Evolutionary conservation across 2,113 vertebrate genomes (phyloP).

Genomic region (Papio anubis): DNA sequence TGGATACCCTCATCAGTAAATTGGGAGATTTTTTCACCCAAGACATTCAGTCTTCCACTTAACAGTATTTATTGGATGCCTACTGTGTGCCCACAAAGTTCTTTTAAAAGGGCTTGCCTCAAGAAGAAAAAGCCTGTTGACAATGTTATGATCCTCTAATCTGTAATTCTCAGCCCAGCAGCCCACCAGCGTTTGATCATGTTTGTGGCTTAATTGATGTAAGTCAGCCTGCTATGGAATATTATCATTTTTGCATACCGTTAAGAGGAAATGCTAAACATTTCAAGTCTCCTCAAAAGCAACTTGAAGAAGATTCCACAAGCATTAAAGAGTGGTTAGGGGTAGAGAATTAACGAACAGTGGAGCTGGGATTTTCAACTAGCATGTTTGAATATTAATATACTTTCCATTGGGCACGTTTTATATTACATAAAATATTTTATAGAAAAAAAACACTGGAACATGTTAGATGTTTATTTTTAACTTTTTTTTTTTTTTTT

Average conservation of each 20-base stretch:
- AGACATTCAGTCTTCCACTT: neutral
- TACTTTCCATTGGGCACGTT: neutral
- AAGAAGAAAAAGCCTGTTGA: neutral
- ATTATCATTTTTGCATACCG: neutral
- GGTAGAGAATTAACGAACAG: constrained; percentile 14
- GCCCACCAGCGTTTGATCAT: neutral
- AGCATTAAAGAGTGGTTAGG: neutral
- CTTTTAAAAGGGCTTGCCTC: neutral
- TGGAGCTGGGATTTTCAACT: neutral
- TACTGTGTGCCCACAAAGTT: neutral
- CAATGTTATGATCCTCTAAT: neutral
- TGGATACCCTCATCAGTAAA: neutral
- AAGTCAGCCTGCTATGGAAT: neutral
- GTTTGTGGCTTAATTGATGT: neutral
- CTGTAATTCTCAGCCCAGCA: neutral
- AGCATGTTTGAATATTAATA: neutral
- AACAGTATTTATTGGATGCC: neutral
- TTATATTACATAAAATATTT: constrained; percentile 5
- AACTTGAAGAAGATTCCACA: neutral
- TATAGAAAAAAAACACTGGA: neutral
- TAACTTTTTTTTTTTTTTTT: neutral
- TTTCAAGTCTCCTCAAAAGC: constrained; percentile 30
- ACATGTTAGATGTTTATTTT: neutral
- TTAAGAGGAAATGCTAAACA: constrained; percentile 16
- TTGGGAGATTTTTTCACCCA: neutral